Evolutionary conservation across 2,113 vertebrate species (phyloP).

Genomic region (Neomonachus schauinslandi): DNA sequence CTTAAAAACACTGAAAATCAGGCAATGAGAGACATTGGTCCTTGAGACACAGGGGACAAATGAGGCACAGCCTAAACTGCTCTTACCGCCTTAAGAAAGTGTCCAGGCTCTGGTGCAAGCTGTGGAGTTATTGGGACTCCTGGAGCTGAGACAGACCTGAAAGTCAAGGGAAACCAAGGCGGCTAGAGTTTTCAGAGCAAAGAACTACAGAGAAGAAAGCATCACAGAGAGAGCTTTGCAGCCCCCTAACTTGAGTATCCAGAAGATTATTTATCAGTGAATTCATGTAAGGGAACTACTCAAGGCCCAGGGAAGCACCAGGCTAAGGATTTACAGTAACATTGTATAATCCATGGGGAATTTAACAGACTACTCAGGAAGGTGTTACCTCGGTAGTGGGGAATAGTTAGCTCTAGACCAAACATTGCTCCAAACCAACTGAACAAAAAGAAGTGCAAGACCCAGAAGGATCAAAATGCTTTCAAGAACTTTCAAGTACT

Average conservation of each 20-base stretch:
- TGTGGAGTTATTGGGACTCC: too few species aligned
- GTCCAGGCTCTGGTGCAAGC: neutral
- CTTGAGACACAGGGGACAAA: neutral
- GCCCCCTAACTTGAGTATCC: too few species aligned
- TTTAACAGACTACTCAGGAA: neutral
- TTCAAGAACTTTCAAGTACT: neutral
- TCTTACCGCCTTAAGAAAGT: neutral
- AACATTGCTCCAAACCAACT: neutral
- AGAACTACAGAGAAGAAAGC: neutral
- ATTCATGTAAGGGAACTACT: neutral
- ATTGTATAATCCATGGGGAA: neutral
- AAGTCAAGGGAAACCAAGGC: neutral
- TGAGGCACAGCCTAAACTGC: neutral
- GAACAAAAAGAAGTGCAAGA: neutral
- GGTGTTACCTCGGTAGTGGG: neutral
- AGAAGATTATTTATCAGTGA: neutral
- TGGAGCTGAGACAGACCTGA: too few species aligned
- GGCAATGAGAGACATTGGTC: neutral
- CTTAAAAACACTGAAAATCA: neutral
- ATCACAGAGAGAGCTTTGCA: neutral
- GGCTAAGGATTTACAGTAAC: neutral
- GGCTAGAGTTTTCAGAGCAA: neutral
- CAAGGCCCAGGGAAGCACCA: too few species aligned
- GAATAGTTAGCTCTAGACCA: neutral
- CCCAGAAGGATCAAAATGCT: neutral